Base-by-base conservation (phyloP, 1,140 invertebrate species). In the Drosophila parvula region DNA sequence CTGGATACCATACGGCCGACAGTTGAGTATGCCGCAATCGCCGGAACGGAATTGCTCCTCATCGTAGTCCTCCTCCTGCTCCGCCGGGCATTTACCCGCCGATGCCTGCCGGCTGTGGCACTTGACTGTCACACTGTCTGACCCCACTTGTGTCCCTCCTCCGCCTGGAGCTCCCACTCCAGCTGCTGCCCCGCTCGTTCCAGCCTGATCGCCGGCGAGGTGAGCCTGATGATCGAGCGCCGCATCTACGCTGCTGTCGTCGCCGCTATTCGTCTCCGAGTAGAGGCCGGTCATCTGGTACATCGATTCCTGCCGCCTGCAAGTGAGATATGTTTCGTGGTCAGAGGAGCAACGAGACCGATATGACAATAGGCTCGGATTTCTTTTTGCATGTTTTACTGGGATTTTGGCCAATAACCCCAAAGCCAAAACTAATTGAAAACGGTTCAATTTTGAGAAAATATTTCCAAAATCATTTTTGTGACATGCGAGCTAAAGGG, bases 271-370 rank as follows among this genome's bases (percentile, higher is more conserved):
- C 14, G 94, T 94, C 76, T 96, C 96, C 47, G 95, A 95, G 90
- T 97, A 97, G 16, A 97, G 93, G n/a, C 96, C 96, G 22, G 96
- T 97, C 96, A 97, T 96, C 36, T 96, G 95, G 92, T 97, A 97
- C 95, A 96, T 96, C 77, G 96, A 96, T 92, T 97, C 96, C 93
- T 96, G 96, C 86, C 96, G 94, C 84, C 96, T 94, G 78, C 58
- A 90, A 90, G n/a, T 28, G 22, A 64, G 40, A 59, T 64, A 58
- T 28, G 34, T 38, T 40, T 45, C 18, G 40, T 56, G 60, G 58
- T 75, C 69, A 75, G 64, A 71, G 57, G 68, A 59, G 71, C 53
- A 57, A 34, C 51, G 34, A 38, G 38, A 44, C 6, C 47, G 44
- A 48, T 59, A 40, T 36, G 51, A 41, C 41, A 56, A 65, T 36